Percentiles rank a stretch among this genome's conserved stretches.
phyloP scores from a whole-genome alignment of 2,113 vertebrate genomes.

The Nymphicus hollandicus region DNA sequence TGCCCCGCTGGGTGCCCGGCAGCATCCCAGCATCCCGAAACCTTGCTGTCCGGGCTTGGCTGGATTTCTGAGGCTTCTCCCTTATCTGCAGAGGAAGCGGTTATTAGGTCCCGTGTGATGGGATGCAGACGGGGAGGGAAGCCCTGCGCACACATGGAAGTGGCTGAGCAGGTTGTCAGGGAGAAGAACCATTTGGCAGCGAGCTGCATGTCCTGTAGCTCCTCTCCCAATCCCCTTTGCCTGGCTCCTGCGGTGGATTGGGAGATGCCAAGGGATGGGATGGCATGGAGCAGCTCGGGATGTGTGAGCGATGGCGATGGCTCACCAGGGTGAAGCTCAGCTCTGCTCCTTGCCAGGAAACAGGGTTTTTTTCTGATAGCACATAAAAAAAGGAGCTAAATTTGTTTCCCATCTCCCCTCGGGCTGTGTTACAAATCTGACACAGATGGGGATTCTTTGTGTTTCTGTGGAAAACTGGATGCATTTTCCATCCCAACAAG shows the following conservation, averaged over 20 bases:
- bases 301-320: neutral
- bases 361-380: neutral
- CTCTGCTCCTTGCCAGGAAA: neutral
- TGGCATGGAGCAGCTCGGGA: neutral
- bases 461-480: conserved; percentile 39
- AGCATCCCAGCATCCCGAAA: neutral
- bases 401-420: conserved; percentile 39
- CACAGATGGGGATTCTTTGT: conserved; percentile 40
- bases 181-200: neutral
- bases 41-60: neutral
- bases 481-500: neutral
- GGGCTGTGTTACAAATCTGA: conserved; percentile 46
- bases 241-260: fast-evolving
- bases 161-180: neutral
- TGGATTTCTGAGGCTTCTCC: neutral
- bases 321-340: fast-evolving
- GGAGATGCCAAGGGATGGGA: fast-evolving
- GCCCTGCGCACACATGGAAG: neutral
- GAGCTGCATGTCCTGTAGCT: fast-evolving
- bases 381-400: neutral
- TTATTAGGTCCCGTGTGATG: neutral
- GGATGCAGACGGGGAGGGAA: neutral
- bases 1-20: neutral
- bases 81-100: neutral
- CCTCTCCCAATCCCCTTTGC: neutral